phyloP scores from a whole-genome alignment of 2,797 vertebrate genomes.

The Protonibea diacanthus region DNA sequence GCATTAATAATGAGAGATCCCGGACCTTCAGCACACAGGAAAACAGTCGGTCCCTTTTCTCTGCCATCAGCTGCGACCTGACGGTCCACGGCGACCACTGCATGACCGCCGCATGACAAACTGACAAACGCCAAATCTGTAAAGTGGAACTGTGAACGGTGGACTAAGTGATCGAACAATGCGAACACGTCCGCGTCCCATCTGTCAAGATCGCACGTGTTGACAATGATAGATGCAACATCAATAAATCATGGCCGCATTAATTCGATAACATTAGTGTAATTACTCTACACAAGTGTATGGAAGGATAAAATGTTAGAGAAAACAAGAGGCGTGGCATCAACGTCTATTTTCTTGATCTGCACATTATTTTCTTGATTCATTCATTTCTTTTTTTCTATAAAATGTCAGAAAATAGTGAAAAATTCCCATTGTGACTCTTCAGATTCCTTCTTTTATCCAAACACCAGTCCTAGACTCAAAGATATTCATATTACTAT shows the following conservation, averaged over 20 bases:
- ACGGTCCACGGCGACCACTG: not conserved
- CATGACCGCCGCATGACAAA: too few relatives aligned
- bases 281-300: not conserved
- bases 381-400: not conserved
- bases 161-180: not conserved
- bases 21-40: constrained; percentile 17
- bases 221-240: not conserved
- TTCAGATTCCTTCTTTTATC: not conserved
- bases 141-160: too few relatives aligned
- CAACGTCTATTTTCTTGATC: not conserved
- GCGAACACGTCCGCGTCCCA: not conserved
- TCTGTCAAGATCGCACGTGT: not conserved
- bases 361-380: not conserved
- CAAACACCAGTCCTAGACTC: not conserved
- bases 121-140: too few relatives aligned
- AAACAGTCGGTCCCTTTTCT: not conserved
- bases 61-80: not conserved
- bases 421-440: too few relatives aligned
- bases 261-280: not conserved
- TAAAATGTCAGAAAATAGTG: not conserved
- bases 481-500: not conserved
- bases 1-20: constrained; percentile 58
- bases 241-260: constrained; percentile 21
- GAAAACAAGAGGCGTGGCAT: too few relatives aligned
- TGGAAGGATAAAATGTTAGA: not conserved